Evolutionary conservation across 1,140 invertebrate species (phyloP).

Genomic region (Drosophila willistoni): DNA sequence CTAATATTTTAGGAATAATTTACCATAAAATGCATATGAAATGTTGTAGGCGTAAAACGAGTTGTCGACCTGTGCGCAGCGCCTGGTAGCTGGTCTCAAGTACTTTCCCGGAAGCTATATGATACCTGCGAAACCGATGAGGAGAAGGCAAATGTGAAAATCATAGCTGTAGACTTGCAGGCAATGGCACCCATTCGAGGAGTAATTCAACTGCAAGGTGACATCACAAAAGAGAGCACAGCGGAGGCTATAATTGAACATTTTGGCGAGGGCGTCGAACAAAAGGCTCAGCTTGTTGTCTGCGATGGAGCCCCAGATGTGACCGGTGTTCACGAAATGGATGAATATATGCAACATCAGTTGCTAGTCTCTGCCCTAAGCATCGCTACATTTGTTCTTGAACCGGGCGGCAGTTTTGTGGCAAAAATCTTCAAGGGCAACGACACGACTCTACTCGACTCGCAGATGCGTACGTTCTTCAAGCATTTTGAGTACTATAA

Average conservation of each 20-base stretch:
- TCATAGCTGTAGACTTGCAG: constrained; percentile 98
- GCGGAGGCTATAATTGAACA: constrained; percentile 95
- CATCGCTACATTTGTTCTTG: constrained; percentile 97
- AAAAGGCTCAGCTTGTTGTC: constrained; percentile 96
- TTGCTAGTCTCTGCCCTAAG: constrained; percentile 96
- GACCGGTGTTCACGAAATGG: constrained; percentile 98
- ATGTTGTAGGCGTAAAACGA: constrained; percentile 89
- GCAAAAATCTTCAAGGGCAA: constrained; percentile 98
- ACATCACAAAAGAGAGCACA: constrained; percentile 97
- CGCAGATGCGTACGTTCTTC: constrained; percentile 96
- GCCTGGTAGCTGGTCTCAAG: constrained; percentile 99
- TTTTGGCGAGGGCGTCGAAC: constrained; percentile 89
- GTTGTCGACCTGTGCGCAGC: constrained; percentile 99
- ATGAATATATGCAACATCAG: constrained; percentile 98
- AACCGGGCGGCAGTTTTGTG: constrained; percentile 95
- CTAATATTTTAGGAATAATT: not conserved
- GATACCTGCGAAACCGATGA: constrained; percentile 83
- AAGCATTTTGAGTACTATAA: constrained; percentile 94
- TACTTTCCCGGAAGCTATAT: constrained; percentile 91
- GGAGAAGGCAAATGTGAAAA: constrained; percentile 90
- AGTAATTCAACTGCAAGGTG: constrained; percentile 97
- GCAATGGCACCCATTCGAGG: constrained; percentile 99
- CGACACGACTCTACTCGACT: constrained; percentile 94
- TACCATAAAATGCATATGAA: too few species aligned
- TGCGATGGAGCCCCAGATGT: constrained; percentile 99